Evolutionary conservation across 1,140 invertebrate species (phyloP).

Genomic region (Brachionus rubens): DNA sequence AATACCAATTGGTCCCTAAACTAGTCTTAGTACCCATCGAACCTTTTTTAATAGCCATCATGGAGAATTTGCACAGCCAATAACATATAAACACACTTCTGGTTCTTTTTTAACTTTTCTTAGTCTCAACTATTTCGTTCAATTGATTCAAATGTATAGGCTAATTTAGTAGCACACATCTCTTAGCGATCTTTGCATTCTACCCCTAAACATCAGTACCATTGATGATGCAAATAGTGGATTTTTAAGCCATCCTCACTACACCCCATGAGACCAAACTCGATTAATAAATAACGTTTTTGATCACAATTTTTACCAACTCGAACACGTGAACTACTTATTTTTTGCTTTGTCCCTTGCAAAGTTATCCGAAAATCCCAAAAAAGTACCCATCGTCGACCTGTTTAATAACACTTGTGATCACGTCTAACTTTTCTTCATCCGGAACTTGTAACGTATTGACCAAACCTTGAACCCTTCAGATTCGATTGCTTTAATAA

Average conservation of each 20-base stretch:
- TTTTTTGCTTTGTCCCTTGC: background rate
- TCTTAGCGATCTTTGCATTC: constrained; percentile 52
- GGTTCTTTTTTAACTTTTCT: constrained; percentile 24
- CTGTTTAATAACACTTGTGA: background rate
- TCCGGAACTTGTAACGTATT: background rate
- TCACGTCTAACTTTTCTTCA: constrained; percentile 3
- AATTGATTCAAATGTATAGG: constrained; percentile 50
- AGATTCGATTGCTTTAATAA: constrained; percentile 50
- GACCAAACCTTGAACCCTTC: constrained; percentile 16
- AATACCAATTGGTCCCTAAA: constrained; percentile 51
- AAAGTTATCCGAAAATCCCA: constrained; percentile 20
- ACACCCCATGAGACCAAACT: background rate
- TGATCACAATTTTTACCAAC: background rate
- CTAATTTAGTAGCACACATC: constrained; percentile 51
- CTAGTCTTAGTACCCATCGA: constrained; percentile 45
- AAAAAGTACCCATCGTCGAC: background rate
- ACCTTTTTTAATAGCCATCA: constrained; percentile 51
- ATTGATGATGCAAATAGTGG: background rate
- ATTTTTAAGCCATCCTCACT: constrained; percentile 10
- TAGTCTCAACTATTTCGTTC: constrained; percentile 40
- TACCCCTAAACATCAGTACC: constrained; percentile 51
- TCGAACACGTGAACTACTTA: constrained; percentile 28
- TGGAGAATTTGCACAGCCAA: constrained; percentile 55
- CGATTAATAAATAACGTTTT: constrained; percentile 22
- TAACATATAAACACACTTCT: constrained; percentile 55